Percentiles rank a stretch among this genome's conserved stretches.
Evolutionary conservation across 2,888 invertebrate species (phyloP).

Genomic region (Gymnosoma rotundatum): DNA sequence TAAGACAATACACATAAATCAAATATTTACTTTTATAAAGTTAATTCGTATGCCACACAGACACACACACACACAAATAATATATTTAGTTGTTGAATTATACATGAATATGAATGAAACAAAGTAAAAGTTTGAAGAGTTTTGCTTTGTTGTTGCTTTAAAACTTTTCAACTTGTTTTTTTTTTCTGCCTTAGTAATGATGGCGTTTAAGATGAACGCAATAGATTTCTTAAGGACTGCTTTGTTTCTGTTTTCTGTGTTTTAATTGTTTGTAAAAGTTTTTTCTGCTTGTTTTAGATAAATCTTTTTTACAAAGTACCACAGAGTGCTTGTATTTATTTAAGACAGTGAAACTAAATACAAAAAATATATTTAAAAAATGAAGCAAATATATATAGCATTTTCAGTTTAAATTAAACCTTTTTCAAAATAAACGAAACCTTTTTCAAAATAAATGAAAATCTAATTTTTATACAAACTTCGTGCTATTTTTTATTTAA

Average conservation of each 20-base stretch:
- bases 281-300: conserved; percentile 41
- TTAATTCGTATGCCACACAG: neutral
- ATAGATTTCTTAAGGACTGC: conserved; percentile 26
- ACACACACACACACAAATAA: no score
- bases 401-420: no score
- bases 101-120: conserved; percentile 28
- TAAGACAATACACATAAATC: conserved; percentile 45
- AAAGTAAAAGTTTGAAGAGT: conserved; percentile 41
- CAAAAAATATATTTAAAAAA: no score
- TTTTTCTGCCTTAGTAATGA: conserved; percentile 28
- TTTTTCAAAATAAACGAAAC: no score
- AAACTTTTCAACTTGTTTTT: conserved; percentile 11
- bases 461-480: no score
- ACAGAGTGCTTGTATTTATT: neutral
- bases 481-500: no score
- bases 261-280: conserved; percentile 38
- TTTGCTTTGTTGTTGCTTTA: conserved; percentile 9
- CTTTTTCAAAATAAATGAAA: no score
- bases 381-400: no score
- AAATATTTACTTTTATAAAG: conserved; percentile 22
- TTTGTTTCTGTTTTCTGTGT: conserved; percentile 22
- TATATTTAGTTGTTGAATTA: neutral
- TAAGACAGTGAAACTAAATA: conserved; percentile 4
- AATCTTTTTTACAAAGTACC: conserved; percentile 18
- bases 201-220: conserved; percentile 56